A percentile compares a stretch with the other conserved stretches of the same genome.
phyloP scores from a whole-genome alignment of 2,797 vertebrate species.

The Xenentodon cancila region DNA sequence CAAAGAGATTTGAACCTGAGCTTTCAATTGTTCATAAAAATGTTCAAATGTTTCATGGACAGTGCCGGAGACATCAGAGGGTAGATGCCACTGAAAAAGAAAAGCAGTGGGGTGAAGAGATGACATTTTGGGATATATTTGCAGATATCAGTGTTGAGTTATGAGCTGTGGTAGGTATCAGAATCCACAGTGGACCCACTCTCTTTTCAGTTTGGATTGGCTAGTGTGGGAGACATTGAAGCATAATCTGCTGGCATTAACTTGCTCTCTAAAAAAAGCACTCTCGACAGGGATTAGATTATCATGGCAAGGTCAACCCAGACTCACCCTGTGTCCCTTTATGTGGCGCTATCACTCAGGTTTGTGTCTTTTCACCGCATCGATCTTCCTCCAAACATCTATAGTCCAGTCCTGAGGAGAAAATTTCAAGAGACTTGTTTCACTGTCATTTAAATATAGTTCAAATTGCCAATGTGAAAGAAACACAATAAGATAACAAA shows the following conservation, averaged over 20 bases:
- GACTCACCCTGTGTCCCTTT: slow-evolving; percentile 72
- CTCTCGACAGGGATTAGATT: slow-evolving; percentile 87
- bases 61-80: slow-evolving; percentile 14
- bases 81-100: slow-evolving; percentile 3
- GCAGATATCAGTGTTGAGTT: slow-evolving; percentile 19
- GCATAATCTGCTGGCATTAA: slow-evolving; percentile 87
- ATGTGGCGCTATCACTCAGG: slow-evolving; percentile 61
- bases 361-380: slow-evolving; percentile 56
- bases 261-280: slow-evolving; percentile 89
- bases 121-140: slow-evolving; percentile 2
- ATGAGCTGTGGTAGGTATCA: slow-evolving; percentile 29
- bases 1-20: slow-evolving; percentile 10
- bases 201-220: slow-evolving; percentile 75
- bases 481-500: slow-evolving; percentile 1
- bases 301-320: slow-evolving; percentile 84
- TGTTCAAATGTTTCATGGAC: not conserved
- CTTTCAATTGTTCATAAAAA: slow-evolving; percentile 33
- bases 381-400: slow-evolving; percentile 9
- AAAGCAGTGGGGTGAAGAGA: slow-evolving; percentile 18
- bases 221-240: slow-evolving; percentile 79
- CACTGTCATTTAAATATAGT: not conserved
- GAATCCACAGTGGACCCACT: slow-evolving; percentile 42
- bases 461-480: not conserved
- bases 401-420: slow-evolving; percentile 3
- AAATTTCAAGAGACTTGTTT: not conserved